Evolutionary conservation across 2,888 invertebrate genomes (phyloP), one percentile per base, ranked within the genome.

Genomic region (Drosophila vallismaia): DNA sequence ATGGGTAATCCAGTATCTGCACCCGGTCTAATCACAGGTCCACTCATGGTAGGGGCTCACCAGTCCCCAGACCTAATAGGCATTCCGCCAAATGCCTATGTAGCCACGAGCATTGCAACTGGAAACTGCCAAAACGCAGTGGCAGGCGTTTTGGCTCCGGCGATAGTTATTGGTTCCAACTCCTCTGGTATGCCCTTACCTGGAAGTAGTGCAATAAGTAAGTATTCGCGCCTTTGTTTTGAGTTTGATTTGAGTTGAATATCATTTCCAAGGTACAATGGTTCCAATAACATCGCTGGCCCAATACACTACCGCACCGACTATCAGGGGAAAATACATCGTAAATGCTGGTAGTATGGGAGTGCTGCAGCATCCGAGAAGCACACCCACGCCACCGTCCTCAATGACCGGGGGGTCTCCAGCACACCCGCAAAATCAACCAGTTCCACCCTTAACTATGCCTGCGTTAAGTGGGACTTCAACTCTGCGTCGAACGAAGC

Each of bases 11-110:
- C 73, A 12, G 67, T 56, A 5, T 24, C 68, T 6, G 56, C 63
- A 0, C 44, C 79, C 10, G 74, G 76, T 1, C 33, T 88, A n/a
- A 77, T 88, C 4, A 54, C 79, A 29, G 89, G 81, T 52, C 75
- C 89, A 8, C 44, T 87, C 24, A 31, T 89, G 40, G 77, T 87
- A 59, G 89, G 89, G 12, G 45, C 82, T 3, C 79, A 89, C 46
- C 91, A 91, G 77, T 91, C 92, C 51, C 91, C 91, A 29, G 91
- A 91, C 73, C 86, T 91, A 59, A 88, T 91, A 50, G 91, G 91
- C 45, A 88, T 91, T 33, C 77, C 91, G 19, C 73, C 89, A 7
- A 89, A 82, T 51, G 74, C 88, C 10, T 90, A 88, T 74, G 82
- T 86, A 12, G 72, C 81, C 28, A 81, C 79, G 4, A 80, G 77